phyloP scores from a whole-genome alignment of 2,113 vertebrate species.

The Beaufortia kweichowensis region DNA sequence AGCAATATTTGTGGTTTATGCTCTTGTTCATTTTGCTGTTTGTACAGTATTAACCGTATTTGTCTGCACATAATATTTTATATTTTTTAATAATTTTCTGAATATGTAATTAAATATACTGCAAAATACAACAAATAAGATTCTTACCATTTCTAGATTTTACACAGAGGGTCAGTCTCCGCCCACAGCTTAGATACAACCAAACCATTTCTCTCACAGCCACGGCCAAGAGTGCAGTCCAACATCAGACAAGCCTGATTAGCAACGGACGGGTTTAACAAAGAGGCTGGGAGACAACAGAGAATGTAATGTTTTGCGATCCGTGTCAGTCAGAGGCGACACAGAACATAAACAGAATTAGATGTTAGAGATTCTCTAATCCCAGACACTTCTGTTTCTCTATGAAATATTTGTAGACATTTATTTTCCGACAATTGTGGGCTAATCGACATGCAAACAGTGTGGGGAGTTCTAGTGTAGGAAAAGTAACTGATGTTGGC shows the following conservation, averaged over 20 bases:
- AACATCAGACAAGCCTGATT: conserved; percentile 36
- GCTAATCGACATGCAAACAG: conserved; percentile 9
- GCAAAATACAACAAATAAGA: conserved; percentile 1
- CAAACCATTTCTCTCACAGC: conserved; percentile 26
- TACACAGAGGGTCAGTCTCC: not conserved
- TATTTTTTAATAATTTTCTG: too few relatives aligned
- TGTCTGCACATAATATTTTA: too few relatives aligned
- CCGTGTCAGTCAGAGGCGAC: conserved; percentile 1
- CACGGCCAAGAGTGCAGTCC: conserved; percentile 27
- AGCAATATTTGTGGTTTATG: not conserved
- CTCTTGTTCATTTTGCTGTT: not conserved
- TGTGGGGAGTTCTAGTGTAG: conserved; percentile 28
- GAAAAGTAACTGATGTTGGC: conserved; percentile 6
- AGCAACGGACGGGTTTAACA: not conserved
- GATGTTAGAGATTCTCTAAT: not conserved
- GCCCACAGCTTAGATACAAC: conserved; percentile 20
- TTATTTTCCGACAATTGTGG: too few relatives aligned
- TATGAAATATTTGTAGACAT: too few relatives aligned
- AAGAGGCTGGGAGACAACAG: not conserved
- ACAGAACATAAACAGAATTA: not conserved
- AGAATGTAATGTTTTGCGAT: not conserved
- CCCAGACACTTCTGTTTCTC: too few relatives aligned
- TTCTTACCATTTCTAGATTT: too few relatives aligned
- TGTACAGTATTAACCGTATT: not conserved
- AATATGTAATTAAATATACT: not conserved